Evolutionary conservation across 2,797 vertebrate genomes (phyloP).

Genomic region (Fratercula arctica): DNA sequence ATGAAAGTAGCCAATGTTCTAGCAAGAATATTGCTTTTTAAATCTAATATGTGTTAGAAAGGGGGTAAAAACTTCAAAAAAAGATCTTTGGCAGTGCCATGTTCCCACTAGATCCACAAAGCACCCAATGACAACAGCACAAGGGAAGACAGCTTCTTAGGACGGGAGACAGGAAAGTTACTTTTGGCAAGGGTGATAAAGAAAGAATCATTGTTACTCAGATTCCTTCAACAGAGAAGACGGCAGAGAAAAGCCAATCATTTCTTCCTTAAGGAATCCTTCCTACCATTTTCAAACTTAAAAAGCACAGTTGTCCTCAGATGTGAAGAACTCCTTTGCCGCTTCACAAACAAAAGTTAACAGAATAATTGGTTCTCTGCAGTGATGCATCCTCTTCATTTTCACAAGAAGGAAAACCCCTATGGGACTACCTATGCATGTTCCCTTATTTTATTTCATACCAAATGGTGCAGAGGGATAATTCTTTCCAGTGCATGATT

Average conservation of each 20-base stretch:
- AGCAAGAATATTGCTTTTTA: neutral
- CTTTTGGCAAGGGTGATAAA: neutral
- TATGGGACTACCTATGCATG: neutral
- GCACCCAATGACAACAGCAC: neutral
- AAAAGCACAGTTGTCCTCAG: neutral
- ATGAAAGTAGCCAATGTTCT: neutral
- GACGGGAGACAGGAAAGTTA: neutral
- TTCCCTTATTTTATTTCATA: neutral
- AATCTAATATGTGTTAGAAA: neutral
- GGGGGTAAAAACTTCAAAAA: neutral
- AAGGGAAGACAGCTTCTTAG: neutral
- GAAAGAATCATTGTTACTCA: neutral
- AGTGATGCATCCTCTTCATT: neutral
- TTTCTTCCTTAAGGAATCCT: neutral
- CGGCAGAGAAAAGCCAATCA: neutral
- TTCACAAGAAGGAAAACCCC: neutral
- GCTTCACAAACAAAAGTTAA: neutral
- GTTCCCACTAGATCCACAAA: neutral
- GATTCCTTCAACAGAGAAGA: neutral
- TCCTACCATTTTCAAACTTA: neutral
- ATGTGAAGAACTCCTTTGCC: neutral
- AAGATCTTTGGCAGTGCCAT: neutral
- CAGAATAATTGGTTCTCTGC: neutral
- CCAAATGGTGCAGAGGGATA: neutral
- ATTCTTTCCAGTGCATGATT: neutral